A percentile compares a stretch with the other conserved stretches of the same genome.
These are phyloP conservation scores for Mastomys natalensis DNA, from an alignment of 2,113 vertebrate species.

Conservation along the genomic window DNA sequence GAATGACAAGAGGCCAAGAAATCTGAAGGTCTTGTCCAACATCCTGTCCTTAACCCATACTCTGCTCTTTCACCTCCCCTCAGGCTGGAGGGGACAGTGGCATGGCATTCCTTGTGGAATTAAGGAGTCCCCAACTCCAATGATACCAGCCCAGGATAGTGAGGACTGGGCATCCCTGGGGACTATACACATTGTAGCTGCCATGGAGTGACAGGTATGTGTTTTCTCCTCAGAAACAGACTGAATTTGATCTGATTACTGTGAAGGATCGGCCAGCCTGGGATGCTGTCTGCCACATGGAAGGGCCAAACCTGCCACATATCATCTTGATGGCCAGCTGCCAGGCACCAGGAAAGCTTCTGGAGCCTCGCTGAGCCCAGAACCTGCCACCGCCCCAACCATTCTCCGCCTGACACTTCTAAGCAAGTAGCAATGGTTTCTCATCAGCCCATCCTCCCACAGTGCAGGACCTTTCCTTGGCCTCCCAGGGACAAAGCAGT, in stretches of 20 bases:
- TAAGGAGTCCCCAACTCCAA: not conserved
- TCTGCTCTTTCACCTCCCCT: not conserved
- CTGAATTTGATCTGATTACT: slow-evolving; percentile 79
- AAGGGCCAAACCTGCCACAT: slow-evolving; percentile 73
- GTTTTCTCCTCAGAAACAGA: slow-evolving; percentile 88
- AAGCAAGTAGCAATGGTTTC: not conserved
- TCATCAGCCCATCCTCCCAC: slow-evolving; percentile 53
- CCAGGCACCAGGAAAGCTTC: not conserved
- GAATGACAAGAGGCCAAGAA: not conserved
- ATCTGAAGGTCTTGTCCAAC: not conserved
- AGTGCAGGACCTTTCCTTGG: slow-evolving; percentile 82
- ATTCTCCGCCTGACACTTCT: slow-evolving; percentile 39
- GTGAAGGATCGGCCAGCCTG: slow-evolving; percentile 77
- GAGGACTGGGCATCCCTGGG: not conserved
- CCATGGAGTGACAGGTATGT: slow-evolving; percentile 51
- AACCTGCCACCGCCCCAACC: not conserved
- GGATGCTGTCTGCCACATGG: slow-evolving; percentile 74
- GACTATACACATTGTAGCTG: not conserved
- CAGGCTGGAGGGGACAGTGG: not conserved
- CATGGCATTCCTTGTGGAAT: not conserved
- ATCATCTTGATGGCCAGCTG: slow-evolving; percentile 66
- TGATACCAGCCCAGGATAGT: not conserved
- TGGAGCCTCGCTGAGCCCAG: slow-evolving; percentile 52
- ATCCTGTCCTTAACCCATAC: not conserved
- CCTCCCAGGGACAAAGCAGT: slow-evolving; percentile 83